These are phyloP conservation scores for Sus scrofa DNA, from an alignment of 2,113 vertebrate genomes.

Conservation along the genomic window T2T-Sscrofa CM000818.6:4288501-4289000, in stretches of 20 bases:
- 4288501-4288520: too few relatives aligned
- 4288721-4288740: background rate
- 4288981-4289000: too few relatives aligned
- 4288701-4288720: background rate
- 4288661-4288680: background rate
- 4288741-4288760: background rate
- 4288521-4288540: too few relatives aligned
- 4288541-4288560: too few relatives aligned
- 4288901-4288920: background rate
- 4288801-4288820: background rate
- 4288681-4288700: too few relatives aligned
- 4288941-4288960: too few relatives aligned
- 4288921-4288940: background rate
- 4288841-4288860: accelerated
- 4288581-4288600: too few relatives aligned
- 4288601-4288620: too few relatives aligned
- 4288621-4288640: background rate
- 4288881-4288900: background rate
- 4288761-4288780: background rate
- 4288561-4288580: too few relatives aligned
- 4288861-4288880: background rate
- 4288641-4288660: background rate
- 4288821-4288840: background rate
- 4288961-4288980: too few relatives aligned
- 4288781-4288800: background rate